Base-by-base conservation (phyloP, 2,113 vertebrate species). In the Limnothrissa miodon region DNA sequence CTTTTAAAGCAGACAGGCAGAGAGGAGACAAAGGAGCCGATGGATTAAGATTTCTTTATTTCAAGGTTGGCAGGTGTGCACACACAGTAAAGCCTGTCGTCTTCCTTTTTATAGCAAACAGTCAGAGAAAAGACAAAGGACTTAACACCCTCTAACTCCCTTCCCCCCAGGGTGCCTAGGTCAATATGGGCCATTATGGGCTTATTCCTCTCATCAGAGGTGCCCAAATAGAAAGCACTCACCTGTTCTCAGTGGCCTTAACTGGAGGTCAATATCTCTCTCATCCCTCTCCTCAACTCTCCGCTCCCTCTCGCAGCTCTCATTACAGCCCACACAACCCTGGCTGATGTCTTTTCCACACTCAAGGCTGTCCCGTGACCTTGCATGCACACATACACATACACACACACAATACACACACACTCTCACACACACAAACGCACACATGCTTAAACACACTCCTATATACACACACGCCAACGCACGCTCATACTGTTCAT, bases 211-310 rank as follows among this genome's bases (percentile, higher is more conserved):
- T 66, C 59, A 39, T 84, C 79, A 84, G 81, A 33, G 11, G 81
- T 39, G 70, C 84, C 84, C 85, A 88, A 88, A 85, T 86, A 83
- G 83, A 36, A 84, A 15, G 81, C 53, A 36, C 59, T 78, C 45
- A 46, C 74, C 81, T 83, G 81, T 80, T 78, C 17, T 86, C 79
- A 62, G 82, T 83, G 56, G 79, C 66, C 79, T 70, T 56, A 19
- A 48, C 80, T 45, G 59, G 59, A 36, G 83, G 83, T 86, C 85
- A 86, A 82, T 83, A 88, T 80, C 81, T 39, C 29, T 62, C 59
- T 66, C 59, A 66, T 33, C 13, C n/a, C 59, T 66, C 25, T 66
- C 59, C 59, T 33, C 8, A 4, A 8, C 59, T 66, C 59, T 33
- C 59, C n/a, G 82, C 59, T 59, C 46, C 8, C 80, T 82, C 45